Percentiles rank a stretch among this genome's conserved stretches.
These are phyloP conservation scores for Platorchestia sp. DNA, from an alignment of 1,140 invertebrate genomes.

Conservation along the genomic window DNA sequence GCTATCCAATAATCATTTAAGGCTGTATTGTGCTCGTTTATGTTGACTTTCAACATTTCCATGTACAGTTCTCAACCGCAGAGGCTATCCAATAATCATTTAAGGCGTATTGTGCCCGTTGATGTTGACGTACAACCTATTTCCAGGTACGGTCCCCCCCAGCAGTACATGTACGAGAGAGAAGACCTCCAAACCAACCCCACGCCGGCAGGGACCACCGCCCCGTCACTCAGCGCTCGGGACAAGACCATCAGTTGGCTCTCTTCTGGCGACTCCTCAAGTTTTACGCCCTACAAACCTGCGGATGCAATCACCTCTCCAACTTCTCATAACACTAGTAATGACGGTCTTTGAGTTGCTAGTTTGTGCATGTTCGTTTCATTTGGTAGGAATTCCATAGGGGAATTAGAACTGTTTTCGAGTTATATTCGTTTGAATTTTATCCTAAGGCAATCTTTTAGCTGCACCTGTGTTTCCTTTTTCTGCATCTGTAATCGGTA, in stretches of 20 bases:
- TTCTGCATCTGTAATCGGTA: not conserved
- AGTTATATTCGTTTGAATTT: not conserved
- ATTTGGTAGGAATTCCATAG: not conserved
- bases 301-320: not conserved
- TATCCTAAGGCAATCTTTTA: not conserved
- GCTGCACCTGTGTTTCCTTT: not conserved
- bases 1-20: too few species aligned
- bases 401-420: too few species aligned
- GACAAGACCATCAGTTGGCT: slow-evolving; percentile 52
- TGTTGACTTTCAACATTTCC: too few species aligned
- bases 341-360: not conserved
- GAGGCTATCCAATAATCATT: too few species aligned
- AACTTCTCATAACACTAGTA: not conserved
- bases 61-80: too few species aligned
- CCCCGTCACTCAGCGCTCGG: slow-evolving; percentile 1
- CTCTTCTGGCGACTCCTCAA: not conserved
- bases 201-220: not conserved
- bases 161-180: slow-evolving; percentile 13
- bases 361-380: not conserved
- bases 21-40: too few species aligned
- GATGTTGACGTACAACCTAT: not conserved
- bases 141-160: not conserved
- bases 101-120: too few species aligned
- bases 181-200: not conserved
- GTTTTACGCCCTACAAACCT: slow-evolving; percentile 29